Conservation (phyloP, 37 sponge, comb jelly and placozoan genomes). For the Ephydatia muelleri region DNA sequence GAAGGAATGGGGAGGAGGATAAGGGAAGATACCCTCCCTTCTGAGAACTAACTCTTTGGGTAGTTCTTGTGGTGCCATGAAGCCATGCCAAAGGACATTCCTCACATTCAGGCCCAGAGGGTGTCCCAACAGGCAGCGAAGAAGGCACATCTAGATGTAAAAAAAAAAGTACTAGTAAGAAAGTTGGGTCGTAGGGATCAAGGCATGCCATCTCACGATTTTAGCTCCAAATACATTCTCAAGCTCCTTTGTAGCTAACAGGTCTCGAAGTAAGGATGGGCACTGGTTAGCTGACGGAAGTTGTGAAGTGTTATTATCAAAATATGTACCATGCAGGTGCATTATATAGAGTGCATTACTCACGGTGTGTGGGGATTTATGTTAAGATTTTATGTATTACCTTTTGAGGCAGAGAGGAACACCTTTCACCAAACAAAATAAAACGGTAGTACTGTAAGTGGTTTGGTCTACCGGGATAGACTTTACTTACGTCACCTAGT, state of each 20-base stretch:
- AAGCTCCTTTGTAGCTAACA: slow-evolving; percentile 56
- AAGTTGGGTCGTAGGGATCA: neutral
- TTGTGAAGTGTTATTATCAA: neutral
- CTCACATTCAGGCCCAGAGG: slow-evolving; percentile 81
- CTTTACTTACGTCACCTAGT: slow-evolving; percentile 70
- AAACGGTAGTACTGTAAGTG: neutral
- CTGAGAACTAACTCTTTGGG: slow-evolving; percentile 14
- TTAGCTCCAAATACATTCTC: slow-evolving; percentile 35
- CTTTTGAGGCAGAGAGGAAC: slow-evolving; percentile 52
- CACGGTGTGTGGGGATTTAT: neutral
- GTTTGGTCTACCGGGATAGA: neutral
- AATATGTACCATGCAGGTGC: neutral
- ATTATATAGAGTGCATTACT: neutral
- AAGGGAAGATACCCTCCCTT: no score
- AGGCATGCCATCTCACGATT: slow-evolving; percentile 34
- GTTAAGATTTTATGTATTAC: slow-evolving; percentile 3
- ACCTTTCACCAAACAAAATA: slow-evolving; percentile 29
- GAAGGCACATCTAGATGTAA: slow-evolving; percentile 35
- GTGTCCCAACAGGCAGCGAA: slow-evolving; percentile 69
- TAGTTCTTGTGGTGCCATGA: slow-evolving; percentile 60
- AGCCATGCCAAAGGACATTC: slow-evolving; percentile 88
- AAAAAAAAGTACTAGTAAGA: neutral
- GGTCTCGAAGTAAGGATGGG: slow-evolving; percentile 68
- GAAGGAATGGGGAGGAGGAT: neutral
- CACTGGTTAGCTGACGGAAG: slow-evolving; percentile 29